phyloP scores from a whole-genome alignment of 2,888 invertebrate species.

The Xylocampa areola region DNA sequence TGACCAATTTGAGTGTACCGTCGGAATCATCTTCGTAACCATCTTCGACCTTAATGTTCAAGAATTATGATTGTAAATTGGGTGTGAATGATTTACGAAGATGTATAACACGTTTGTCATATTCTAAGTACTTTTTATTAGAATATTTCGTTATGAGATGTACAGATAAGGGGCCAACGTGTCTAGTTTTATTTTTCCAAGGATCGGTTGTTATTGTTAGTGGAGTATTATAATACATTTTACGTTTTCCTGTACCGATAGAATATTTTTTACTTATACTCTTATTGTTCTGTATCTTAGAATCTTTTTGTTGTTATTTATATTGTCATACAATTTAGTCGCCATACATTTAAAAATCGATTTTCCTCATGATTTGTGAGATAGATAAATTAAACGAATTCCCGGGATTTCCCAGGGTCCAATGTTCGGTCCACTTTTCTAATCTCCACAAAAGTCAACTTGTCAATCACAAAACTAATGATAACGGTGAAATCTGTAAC shows the following conservation, averaged over 20 bases:
- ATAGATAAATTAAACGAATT: conserved; percentile 36
- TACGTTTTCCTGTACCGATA: conserved; percentile 80
- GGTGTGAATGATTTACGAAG: conserved; percentile 54
- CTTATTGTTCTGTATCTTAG: conserved; percentile 69
- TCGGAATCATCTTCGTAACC: conserved; percentile 55
- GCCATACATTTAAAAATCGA: conserved; percentile 39
- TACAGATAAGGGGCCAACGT: conserved; percentile 76
- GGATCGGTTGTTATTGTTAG: conserved; percentile 78
- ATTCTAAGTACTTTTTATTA: conserved; percentile 80
- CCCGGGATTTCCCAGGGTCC: conserved; percentile 50
- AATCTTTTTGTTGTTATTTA: conserved; percentile 65
- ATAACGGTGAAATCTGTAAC: conserved; percentile 63
- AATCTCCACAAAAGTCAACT: conserved; percentile 34
- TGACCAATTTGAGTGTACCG: conserved; percentile 66
- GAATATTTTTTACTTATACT: conserved; percentile 64
- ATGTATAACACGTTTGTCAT: conserved; percentile 57
- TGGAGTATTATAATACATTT: conserved; percentile 74
- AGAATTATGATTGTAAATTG: conserved; percentile 69
- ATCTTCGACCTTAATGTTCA: conserved; percentile 66
- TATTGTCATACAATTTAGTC: conserved; percentile 41
- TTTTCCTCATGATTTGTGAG: conserved; percentile 57
- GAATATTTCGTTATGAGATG: conserved; percentile 81
- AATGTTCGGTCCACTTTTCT: conserved; percentile 49
- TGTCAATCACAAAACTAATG: conserved; percentile 56
- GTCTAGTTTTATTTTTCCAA: conserved; percentile 78